Base-by-base conservation (phyloP, 1,140 invertebrate species). In the Agrypnia vestita region DNA sequence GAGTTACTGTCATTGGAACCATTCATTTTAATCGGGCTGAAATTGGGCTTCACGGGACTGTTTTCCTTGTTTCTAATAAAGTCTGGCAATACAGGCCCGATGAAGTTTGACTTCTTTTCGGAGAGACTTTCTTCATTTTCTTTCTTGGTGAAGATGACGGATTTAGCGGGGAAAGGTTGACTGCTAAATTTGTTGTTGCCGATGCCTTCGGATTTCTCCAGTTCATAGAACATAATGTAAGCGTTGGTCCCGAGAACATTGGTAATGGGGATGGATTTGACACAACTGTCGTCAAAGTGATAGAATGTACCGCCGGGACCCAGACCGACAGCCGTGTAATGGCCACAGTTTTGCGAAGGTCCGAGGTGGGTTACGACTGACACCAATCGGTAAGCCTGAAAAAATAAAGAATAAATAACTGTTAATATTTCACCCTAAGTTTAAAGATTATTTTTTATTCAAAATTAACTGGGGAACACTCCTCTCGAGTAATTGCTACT, bases 341-440 rank as follows among this genome's bases (percentile, higher is more conserved):
- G 98, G 0, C 98, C 98, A 88, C 96, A 98, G 87, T 97, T 96
- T 84, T 97, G 96, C 4, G 97, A 97, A 35, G 96, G 93, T 1
- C 98, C 98, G 86, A 99, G 93, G 87, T 99, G 98, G 21, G 97
- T 99, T 12, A 99, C 94, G 86, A 99, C 93, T 62, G 97, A 96
- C 62, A 96, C 95, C 56, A 99, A 90, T 86, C 95, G 94, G 87
- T 99, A 99, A 51, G 95, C 89, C 83, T 90, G 86, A 77, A 62
- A 76, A n/a, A 73, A 73, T 11, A 25, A 62, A 6, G 3, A 17
- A 17, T 59, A 59, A 59, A 59, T 6, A 6, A 56, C 6, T 56
- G 15, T 56, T 56, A 56, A 56, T 56, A 49, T 8, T n/a, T n/a
- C n/a, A n/a, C n/a, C n/a, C n/a, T n/a, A n/a, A n/a, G n/a, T n/a